Base-by-base conservation (phyloP, 2,797 vertebrate genomes). In the Sorex maritimensis region DNA sequence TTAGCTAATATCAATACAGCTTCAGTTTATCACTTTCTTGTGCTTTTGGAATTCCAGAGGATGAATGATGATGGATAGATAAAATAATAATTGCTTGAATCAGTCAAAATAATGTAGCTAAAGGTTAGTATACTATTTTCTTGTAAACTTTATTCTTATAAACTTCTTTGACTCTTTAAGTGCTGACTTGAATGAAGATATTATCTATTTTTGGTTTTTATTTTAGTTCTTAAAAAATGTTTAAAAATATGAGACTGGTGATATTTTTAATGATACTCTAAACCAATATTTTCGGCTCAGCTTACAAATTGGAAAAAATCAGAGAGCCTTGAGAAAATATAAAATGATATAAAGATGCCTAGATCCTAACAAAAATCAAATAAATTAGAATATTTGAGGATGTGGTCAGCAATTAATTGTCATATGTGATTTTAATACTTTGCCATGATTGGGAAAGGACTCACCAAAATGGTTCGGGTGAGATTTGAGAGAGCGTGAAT, bases 251-350 rank as follows among this genome's bases (percentile, higher is more conserved):
- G 58, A 80, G 41, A 67, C 1, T 0, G 0, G 6, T 94, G 44
- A 78, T 94, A 52, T 88, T 95, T 95, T 89, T 82, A 73, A 2
- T 87, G 41, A 91, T 55, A 92, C 55, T 49, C 49, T 77, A 95
- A 94, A 73, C 24, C 23, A 14, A 15, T 71, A 4, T 87, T 94
- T 80, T 90, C 58, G 71, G 82, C 6, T 82, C 10, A 0, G 81
- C 23, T 65, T 88, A 38, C 58, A 93, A 92, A 88, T 90, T 77
- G 85, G 52, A 93, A 90, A 92, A 44, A 79, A 61, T 49, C 49
- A 4, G n/a, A 95, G n/a, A 77, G 69, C 12, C 83, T 85, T 30
- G 6, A 61, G 75, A 91, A 41, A 21, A 61, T 19, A 61, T 21
- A 23, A 61, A 61, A 61, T 5, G 15, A 61, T 41, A 38, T 14